Base-by-base conservation (phyloP, 1,140 invertebrate species). In the Diabrotica undecimpunctata region DNA sequence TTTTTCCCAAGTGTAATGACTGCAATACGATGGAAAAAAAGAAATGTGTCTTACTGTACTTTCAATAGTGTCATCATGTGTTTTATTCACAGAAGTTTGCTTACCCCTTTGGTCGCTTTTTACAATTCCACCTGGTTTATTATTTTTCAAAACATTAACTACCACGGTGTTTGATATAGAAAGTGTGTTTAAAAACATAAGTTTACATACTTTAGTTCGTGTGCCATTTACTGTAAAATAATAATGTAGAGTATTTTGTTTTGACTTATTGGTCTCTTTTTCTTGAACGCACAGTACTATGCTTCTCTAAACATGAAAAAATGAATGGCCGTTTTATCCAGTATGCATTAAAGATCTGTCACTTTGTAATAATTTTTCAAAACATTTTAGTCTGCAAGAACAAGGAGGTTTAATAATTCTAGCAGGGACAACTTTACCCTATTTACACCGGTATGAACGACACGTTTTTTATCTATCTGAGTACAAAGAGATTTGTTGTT, bases 131-230 rank as follows among this genome's bases (percentile, higher is more conserved):
- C 11, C 36, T 57, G 36, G 55, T 37, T 57, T 9, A 57, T 36
- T 57, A 57, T 57, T 35, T 57, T 57, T 37, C 35, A 36, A 57
- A 57, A 57, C 35, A 57, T 57, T 57, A 36, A 57, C 55, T 37
- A 57, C 55, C 5, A 57, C 55, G 9, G 35, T 57, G 55, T 60
- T 60, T 46, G 58, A 60, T 41, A 60, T 60, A 60, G 58, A 60
- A n/a, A 60, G 58, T 0, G 58, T 46, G 14, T 60, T 60, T 35
- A 60, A 60, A 60, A 60, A 60, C 39, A 57, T 60, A 60, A 60
- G 38, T 46, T 60, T 60, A 60, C 58, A 60, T 46, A 60, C 58
- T 46, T 13, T 46, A 60, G 39, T 46, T 60, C 12, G 58, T 60
- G 13, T 9, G 13, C 39, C 39, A n/a, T 60, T 60, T 50, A 60